These are phyloP conservation scores for Drosophila histrio DNA, from an alignment of 2,888 invertebrate species.

Conservation along the genomic window DNA sequence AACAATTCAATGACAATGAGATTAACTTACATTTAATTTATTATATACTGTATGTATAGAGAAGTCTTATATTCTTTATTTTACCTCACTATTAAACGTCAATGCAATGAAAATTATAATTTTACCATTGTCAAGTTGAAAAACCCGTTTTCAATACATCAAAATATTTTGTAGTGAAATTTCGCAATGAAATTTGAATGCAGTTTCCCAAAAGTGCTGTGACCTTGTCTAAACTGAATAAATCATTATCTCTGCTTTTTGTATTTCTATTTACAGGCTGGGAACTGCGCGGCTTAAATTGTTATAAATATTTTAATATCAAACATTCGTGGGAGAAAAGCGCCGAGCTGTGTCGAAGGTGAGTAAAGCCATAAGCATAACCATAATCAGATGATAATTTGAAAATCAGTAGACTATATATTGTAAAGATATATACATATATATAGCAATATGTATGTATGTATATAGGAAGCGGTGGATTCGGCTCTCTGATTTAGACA, in stretches of 20 bases:
- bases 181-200: slow-evolving; percentile 11
- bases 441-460: background rate
- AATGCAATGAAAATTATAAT: background rate
- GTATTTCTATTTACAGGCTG: slow-evolving; percentile 89
- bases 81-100: too few species aligned
- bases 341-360: slow-evolving; percentile 97
- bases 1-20: too few species aligned
- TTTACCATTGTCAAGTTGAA: background rate
- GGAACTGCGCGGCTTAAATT: slow-evolving; percentile 95
- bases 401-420: slow-evolving; percentile 24
- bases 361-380: slow-evolving; percentile 82
- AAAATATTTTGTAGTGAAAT: background rate
- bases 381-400: slow-evolving; percentile 71
- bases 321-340: slow-evolving; percentile 98
- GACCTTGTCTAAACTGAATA: slow-evolving; percentile 57
- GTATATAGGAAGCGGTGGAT: slow-evolving; percentile 58
- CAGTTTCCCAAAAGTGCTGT: slow-evolving; percentile 30
- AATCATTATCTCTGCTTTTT: slow-evolving; percentile 11
- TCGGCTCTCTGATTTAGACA: slow-evolving; percentile 28
- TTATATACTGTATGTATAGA: too few species aligned
- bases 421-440: slow-evolving; percentile 11
- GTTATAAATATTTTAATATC: slow-evolving; percentile 98
- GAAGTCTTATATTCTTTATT: too few species aligned
- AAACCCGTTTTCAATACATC: background rate
- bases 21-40: too few species aligned